Conservation (phyloP, 2,888 invertebrate species). For the Blastobasis lacticolella region DNA sequence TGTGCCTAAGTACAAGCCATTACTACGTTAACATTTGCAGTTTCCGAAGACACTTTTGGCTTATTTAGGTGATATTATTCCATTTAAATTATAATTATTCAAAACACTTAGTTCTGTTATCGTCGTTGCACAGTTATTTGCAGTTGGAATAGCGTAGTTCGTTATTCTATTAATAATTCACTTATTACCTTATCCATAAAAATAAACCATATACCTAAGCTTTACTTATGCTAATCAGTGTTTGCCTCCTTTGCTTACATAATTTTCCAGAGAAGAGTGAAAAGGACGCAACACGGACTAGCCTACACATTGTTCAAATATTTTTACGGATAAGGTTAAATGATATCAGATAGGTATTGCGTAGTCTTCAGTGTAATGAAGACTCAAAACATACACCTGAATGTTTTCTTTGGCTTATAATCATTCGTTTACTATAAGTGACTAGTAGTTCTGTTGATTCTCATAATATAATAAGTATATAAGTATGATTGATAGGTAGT, state of each 20-base stretch:
- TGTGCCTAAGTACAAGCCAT: background rate
- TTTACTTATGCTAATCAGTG: background rate
- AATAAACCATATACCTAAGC: background rate
- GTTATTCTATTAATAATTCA: too few relatives aligned
- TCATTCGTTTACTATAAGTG: conserved; percentile 11
- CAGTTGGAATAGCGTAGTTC: too few relatives aligned
- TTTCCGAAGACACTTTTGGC: too few relatives aligned
- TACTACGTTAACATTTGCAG: too few relatives aligned
- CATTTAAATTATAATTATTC: background rate
- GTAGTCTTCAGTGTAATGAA: too few relatives aligned
- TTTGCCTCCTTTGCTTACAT: too few relatives aligned
- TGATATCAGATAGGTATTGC: too few relatives aligned
- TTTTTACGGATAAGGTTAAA: too few relatives aligned
- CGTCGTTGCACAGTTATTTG: background rate
- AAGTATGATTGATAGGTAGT: conserved; percentile 11
- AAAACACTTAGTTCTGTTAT: background rate
- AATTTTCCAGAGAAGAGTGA: too few relatives aligned
- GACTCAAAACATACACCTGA: too few relatives aligned
- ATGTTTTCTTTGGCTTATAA: conserved; percentile 21
- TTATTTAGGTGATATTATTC: background rate
- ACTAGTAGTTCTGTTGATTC: conserved; percentile 17
- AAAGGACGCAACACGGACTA: too few relatives aligned
- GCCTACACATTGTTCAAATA: too few relatives aligned
- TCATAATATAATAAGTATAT: conserved; percentile 1
- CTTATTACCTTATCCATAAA: background rate